phyloP scores from a whole-genome alignment of 2,113 vertebrate genomes.

The Muscicapa adusta region DNA sequence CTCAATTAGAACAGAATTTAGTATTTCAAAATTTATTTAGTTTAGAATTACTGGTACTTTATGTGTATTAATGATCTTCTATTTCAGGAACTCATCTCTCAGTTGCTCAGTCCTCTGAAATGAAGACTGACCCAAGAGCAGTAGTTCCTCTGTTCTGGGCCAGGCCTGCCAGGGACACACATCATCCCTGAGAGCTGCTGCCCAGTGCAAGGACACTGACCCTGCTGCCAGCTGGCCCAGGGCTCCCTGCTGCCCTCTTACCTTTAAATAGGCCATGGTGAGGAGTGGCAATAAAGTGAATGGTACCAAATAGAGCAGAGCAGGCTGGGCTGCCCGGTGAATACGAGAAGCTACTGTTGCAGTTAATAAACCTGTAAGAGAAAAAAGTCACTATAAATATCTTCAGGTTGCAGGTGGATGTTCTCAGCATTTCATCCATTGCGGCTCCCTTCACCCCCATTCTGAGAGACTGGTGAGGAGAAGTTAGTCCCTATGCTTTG shows the following conservation, averaged over 20 bases:
- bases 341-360: slow-evolving; percentile 98
- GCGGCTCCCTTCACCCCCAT: background rate
- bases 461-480: background rate
- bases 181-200: background rate
- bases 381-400: background rate
- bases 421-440: background rate
- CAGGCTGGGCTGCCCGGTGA: slow-evolving; percentile 96
- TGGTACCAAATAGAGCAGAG: slow-evolving; percentile 96
- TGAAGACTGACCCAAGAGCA: background rate
- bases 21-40: background rate
- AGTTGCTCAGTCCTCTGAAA: background rate
- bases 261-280: slow-evolving; percentile 99
- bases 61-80: background rate
- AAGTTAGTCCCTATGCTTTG: background rate
- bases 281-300: slow-evolving; percentile 99
- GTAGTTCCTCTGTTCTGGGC: background rate
- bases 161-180: background rate
- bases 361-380: slow-evolving; percentile 87
- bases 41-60: background rate
- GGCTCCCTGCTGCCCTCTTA: slow-evolving; percentile 57
- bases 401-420: background rate
- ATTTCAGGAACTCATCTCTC: background rate
- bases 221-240: background rate
- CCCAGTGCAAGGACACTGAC: background rate
- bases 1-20: background rate